phyloP scores from a whole-genome alignment of 2,888 invertebrate species.

The Polydrusus cervinus region DNA sequence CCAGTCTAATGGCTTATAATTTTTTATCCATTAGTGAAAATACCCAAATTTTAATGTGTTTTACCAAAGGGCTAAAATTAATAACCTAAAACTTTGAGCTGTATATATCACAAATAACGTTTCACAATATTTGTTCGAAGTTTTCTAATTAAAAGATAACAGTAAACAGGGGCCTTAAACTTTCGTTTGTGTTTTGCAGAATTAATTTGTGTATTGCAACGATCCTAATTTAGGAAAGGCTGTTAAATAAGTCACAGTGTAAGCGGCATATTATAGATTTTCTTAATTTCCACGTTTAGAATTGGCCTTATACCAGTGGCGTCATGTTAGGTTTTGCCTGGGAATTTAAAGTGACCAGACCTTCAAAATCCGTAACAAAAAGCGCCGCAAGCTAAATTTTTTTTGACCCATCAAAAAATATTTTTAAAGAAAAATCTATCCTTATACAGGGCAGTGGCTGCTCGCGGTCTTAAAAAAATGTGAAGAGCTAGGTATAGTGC shows the following conservation, averaged over 20 bases:
- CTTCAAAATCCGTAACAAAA: no score
- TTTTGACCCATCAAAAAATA: no score
- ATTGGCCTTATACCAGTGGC: no score
- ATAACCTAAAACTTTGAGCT: neutral
- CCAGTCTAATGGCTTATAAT: neutral
- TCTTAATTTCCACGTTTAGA: no score
- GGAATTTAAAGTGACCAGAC: no score
- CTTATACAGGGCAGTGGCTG: no score
- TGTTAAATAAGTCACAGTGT: neutral
- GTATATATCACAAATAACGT: constrained; percentile 1
- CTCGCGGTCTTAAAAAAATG: no score
- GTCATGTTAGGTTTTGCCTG: no score
- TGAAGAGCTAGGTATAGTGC: no score
- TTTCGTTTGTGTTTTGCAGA: neutral
- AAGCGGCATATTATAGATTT: no score
- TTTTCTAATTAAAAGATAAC: constrained; percentile 5
- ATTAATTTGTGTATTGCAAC: neutral
- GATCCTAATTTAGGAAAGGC: neutral
- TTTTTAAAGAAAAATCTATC: no score
- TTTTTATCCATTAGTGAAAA: constrained; percentile 2
- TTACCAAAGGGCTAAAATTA: neutral
- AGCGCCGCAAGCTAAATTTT: no score
- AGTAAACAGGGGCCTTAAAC: neutral
- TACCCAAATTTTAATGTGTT: neutral
- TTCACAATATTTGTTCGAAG: neutral